Evolutionary conservation across 2,888 invertebrate species (phyloP).

Genomic region (Drosophila birchii): DNA sequence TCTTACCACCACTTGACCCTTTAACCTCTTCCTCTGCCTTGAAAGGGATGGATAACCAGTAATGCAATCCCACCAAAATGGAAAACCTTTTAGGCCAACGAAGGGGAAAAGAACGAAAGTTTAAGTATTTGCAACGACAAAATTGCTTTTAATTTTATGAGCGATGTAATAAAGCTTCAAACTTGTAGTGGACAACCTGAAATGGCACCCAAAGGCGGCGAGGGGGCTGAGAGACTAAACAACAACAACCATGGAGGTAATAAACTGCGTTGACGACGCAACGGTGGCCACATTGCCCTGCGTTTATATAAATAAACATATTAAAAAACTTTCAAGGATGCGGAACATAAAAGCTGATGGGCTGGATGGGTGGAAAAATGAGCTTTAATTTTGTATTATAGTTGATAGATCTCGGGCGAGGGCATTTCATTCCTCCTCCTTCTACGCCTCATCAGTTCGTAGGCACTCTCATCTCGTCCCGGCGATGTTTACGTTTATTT

Average conservation of each 20-base stretch:
- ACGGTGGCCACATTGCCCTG: constrained; percentile 27
- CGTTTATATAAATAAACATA: constrained; percentile 68
- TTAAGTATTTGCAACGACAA: constrained; percentile 51
- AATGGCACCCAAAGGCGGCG: neutral
- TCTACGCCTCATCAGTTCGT: constrained; percentile 59
- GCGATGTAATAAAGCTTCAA: constrained; percentile 60
- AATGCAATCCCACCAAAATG: constrained; percentile 2
- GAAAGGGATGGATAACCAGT: neutral
- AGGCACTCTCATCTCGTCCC: constrained; percentile 28
- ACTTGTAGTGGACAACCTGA: constrained; percentile 44
- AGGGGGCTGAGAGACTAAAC: neutral
- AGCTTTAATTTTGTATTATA: constrained; percentile 31
- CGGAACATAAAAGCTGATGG: constrained; percentile 56
- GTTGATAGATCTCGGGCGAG: constrained; percentile 40
- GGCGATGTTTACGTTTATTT: constrained; percentile 54
- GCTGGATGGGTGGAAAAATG: neutral
- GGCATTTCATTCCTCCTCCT: constrained; percentile 20
- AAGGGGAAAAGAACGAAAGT: constrained; percentile 40
- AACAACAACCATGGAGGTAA: constrained; percentile 42
- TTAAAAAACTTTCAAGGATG: constrained; percentile 78
- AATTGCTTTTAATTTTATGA: constrained; percentile 76
- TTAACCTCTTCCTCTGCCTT: constrained; percentile 13
- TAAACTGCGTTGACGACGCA: constrained; percentile 62
- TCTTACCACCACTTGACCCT: constrained; percentile 9
- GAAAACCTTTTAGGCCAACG: constrained; percentile 30